Evolutionary conservation across 1,140 invertebrate genomes (phyloP), one percentile per base, ranked within the genome.

Genomic region (Mercenaria mercenaria): DNA sequence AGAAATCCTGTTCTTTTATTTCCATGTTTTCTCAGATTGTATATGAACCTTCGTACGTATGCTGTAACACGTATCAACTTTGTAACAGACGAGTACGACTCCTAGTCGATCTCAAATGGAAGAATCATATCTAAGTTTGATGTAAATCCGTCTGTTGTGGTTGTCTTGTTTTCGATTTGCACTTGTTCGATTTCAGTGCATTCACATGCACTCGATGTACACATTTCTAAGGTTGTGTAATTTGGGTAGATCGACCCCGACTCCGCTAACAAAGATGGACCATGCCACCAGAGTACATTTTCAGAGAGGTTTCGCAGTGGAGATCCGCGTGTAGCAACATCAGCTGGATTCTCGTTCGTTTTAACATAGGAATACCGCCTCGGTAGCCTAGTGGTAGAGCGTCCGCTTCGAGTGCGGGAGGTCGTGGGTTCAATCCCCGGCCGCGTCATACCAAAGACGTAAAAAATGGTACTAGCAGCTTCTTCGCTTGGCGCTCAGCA

Each of bases 271-370:
- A 37, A 77, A n/a, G 6, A 8, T 23, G 74, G 74, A 47, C 74
- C 74, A 47, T 77, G 74, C 39, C 39, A 50, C 74, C 74, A 77
- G 13, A 47, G 18, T 77, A 3, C 18, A 39, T 77, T 43, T 23
- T 47, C 29, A 13, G 8, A 34, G 6, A 77, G 15, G 11, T 77
- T n/a, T 23, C 18, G 23, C 41, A 77, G 32, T 26, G 47, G 56
- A 11, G 79, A 11, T 41, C 79, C 79, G 13, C 32, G 32, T 59
- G 79, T 81, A 26, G 79, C 79, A 34, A 76, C 29, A 76, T 76
- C 72, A 39, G 72, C 72, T 43, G 72, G 8, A 20, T 76, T 76
- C 34, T 76, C 50, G 11, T 80, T 80, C 3, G 77, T 80, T 6
- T 80, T 80, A n/a, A n/a, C n/a, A n/a, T n/a, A n/a, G n/a, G n/a